Evolutionary conservation across 1,140 invertebrate genomes (phyloP), one percentile per base, ranked within the genome.

Genomic region (Pissodes strobi): DNA sequence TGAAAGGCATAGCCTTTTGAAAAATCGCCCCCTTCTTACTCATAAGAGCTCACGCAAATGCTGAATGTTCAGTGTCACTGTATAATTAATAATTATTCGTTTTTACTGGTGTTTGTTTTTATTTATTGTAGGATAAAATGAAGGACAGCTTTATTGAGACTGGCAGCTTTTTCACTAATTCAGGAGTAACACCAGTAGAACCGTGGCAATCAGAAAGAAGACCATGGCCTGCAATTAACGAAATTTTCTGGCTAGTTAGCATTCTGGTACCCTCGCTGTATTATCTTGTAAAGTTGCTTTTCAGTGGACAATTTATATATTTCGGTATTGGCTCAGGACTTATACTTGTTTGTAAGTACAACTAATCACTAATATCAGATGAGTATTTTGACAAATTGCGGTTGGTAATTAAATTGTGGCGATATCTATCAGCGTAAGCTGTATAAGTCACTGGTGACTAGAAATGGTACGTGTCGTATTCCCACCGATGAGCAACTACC

Each of bases 111-210:
- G 1, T 46, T 56, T 56, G 12, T 34, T 37, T 5, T 30, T 34
- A 37, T 27, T 18, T 34, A 12, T 66, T 64, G 22, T 46, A 91
- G 87, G 91, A 94, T 79, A 84, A 86, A 77, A 83, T 93, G 80
- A 84, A 88, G 71, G 90, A 92, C 30, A 92, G 91, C 71, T 94
- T 93, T 75, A 72, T 87, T 22, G 83, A 89, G 72, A 91, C 89
- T n/a, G 90, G 91, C 17, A 89, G 91, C 79, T 94, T 91, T 77
- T 93, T 92, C 72, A 78, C 82, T 45, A 85, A 86, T 10, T 91
- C 90, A 13, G 89, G 89, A 2, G 82, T 91, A 2, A 79, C 83
- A 74, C 80, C 83, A 76, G 76, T 86, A 25, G 82, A 86, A 46
- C 76, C 78, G 6, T 85, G 87, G 60, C 76, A 76, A 59, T 41